Percentiles rank a stretch among this genome's conserved stretches.
phyloP scores from a whole-genome alignment of 1,140 invertebrate genomes.

The Magallana angulata region DNA sequence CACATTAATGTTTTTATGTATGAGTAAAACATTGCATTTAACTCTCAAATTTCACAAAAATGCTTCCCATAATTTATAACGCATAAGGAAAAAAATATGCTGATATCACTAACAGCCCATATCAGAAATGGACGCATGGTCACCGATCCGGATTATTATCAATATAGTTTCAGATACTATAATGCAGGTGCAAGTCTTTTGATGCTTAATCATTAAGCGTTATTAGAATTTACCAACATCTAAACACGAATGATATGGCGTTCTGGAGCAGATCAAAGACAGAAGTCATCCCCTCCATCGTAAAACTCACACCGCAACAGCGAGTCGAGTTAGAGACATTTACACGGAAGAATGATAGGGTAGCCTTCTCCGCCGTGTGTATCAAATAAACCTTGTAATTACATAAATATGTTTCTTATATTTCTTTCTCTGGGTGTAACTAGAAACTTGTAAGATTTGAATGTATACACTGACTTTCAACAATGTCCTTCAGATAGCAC shows the following conservation, averaged over 20 bases:
- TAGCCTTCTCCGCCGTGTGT: not conserved
- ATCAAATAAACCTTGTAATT: no score
- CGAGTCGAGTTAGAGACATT: not conserved
- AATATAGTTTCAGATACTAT: conserved; percentile 29
- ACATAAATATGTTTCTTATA: no score
- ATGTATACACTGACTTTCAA: no score
- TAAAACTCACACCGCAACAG: conserved; percentile 20
- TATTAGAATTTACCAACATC: conserved; percentile 39
- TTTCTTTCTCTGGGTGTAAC: no score
- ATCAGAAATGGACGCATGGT: not conserved
- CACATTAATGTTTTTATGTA: conserved; percentile 17
- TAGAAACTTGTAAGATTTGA: no score
- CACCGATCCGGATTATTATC: conserved; percentile 31
- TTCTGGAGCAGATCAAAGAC: conserved; percentile 37
- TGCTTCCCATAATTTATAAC: conserved; percentile 1
- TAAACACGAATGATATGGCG: conserved; percentile 35
- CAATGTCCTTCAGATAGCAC: no score
- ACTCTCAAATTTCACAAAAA: conserved; percentile 15
- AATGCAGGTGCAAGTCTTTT: conserved; percentile 31
- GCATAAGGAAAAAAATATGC: conserved; percentile 29
- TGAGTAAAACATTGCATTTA: conserved; percentile 1
- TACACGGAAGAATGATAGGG: conserved; percentile 12
- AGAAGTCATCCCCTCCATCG: not conserved
- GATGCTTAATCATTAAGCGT: conserved; percentile 33
- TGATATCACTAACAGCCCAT: conserved; percentile 18